Percentiles rank a stretch among this genome's conserved stretches.
Conservation (phyloP, 2,888 invertebrate species). For the Cancer borealis region DNA sequence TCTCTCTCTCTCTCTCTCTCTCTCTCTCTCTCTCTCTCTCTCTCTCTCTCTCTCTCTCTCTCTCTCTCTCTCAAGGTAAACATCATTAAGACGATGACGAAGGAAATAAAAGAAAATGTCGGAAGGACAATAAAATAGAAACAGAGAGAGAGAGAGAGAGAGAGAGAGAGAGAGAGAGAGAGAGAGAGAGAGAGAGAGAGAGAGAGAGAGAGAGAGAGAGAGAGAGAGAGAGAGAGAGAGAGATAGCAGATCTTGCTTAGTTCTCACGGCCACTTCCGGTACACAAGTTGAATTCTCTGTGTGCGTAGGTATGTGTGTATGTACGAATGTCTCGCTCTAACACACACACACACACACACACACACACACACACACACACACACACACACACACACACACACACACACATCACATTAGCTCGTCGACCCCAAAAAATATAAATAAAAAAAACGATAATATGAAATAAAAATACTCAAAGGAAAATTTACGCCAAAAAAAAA, state of each 20-base stretch:
- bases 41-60: constrained; percentile 4
- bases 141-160: neutral
- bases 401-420: no score
- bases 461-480: no score
- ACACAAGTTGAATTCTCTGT: neutral
- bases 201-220: constrained; percentile 34
- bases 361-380: neutral
- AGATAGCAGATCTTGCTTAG: neutral
- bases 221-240: constrained; percentile 37
- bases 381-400: neutral
- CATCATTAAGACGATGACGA: neutral
- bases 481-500: no score
- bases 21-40: constrained; percentile 8
- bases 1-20: neutral
- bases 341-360: constrained; percentile 17
- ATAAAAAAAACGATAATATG: no score
- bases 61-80: neutral
- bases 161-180: constrained; percentile 21
- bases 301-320: neutral
- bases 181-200: constrained; percentile 40
- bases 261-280: constrained; percentile 33
- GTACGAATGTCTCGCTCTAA: neutral
- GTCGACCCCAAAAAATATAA: no score
- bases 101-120: neutral
- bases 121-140: neutral